Evolutionary conservation across 2,113 vertebrate species (phyloP).

Genomic region (Axis porcinus): DNA sequence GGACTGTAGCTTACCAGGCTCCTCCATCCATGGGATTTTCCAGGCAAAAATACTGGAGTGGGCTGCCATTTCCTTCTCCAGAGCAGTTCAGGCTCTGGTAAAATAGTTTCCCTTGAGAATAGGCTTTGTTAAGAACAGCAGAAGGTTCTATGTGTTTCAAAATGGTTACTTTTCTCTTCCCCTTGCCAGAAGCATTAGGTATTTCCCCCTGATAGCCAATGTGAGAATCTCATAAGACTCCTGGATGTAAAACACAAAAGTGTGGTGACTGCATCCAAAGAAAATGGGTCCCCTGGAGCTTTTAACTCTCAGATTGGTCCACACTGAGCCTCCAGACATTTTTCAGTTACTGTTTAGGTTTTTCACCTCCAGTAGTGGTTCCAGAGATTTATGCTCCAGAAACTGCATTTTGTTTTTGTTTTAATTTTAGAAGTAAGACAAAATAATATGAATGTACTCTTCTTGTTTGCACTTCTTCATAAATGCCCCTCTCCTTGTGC

Average conservation of each 20-base stretch:
- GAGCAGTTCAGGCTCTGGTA: background rate
- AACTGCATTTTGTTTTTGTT: background rate
- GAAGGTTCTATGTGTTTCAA: background rate
- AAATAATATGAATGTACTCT: background rate
- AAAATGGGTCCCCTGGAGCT: background rate
- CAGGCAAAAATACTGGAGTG: background rate
- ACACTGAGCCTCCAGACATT: background rate
- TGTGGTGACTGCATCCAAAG: background rate
- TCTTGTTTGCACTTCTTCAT: background rate
- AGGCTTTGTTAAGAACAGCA: background rate
- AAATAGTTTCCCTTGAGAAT: background rate
- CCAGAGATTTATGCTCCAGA: background rate
- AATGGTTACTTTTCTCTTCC: background rate
- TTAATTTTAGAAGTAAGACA: background rate
- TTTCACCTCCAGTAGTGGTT: background rate
- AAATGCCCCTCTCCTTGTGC: background rate
- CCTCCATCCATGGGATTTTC: background rate
- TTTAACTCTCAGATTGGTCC: background rate
- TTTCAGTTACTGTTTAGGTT: background rate
- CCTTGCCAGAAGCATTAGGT: background rate
- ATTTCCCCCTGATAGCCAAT: background rate
- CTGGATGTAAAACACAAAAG: background rate
- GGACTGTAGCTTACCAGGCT: background rate
- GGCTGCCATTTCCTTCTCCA: background rate
- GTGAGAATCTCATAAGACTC: background rate